Base-by-base conservation (phyloP, 2,888 invertebrate genomes). In the Timandra comae region DNA sequence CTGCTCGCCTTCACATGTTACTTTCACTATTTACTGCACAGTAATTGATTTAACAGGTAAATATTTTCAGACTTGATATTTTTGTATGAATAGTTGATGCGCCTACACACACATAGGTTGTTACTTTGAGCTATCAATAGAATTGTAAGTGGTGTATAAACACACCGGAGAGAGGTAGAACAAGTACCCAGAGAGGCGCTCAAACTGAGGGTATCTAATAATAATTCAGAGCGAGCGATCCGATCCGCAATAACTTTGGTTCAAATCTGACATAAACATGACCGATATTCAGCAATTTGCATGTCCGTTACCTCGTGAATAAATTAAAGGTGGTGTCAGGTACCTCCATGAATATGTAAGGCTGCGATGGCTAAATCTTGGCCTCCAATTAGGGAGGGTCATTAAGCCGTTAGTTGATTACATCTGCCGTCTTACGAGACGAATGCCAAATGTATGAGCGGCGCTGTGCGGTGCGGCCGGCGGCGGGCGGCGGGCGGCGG, bases 201-300 rank as follows among this genome's bases (percentile, higher is more conserved):
- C n/a, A n/a, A 16, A 16, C 16, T 16, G 16, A 16, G 4, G 16
- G 16, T 36, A 38, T 41, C 33, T 29, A 39, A 51, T 56, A 56
- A 55, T 61, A 60, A 63, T 66, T 61, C 54, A 61, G 31, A 34
- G 41, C 52, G 49, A 58, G 44, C 59, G 58, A 69, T 67, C 72
- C 76, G 66, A 72, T 76, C 64, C 75, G 75, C 77, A 77, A 82
- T 79, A 81, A 84, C 76, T 85, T 80, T 70, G 70, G 65, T 73
- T 67, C 68, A 79, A 81, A 80, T 80, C 79, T 81, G 82, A 84
- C 84, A 55, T 69, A 71, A 75, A 81, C 84, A 84, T 84, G 84
- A 81, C 84, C 82, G 81, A 84, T 84, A 85, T 82, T 79, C 80
- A 60, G 58, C 72, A 75, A 85, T 85, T 85, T 84, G 84, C 84